Base-by-base conservation (phyloP, 2,888 invertebrate species). In the Drosophila algonquin region DNA sequence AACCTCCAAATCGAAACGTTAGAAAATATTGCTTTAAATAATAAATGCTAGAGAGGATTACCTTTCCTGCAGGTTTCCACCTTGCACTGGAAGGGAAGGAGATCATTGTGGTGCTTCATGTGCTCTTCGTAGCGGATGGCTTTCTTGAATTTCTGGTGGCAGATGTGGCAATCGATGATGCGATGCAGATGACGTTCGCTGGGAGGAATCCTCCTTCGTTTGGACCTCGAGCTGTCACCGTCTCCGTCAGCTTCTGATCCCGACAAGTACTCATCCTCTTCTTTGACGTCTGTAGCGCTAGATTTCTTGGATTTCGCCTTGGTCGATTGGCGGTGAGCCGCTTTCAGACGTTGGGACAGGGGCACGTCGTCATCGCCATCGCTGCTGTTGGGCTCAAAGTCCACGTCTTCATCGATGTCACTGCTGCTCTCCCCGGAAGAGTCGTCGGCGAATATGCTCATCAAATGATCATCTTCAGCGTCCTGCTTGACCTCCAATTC, bases 81-180 rank as follows among this genome's bases (percentile, higher is more conserved):
- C 1, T 85, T 80, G 30, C 91, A 91, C 63, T 92, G 90, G 50
- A 90, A 90, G 0, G 91, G 90, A 47, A 90, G 62, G 9, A 90
- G 80, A 69, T 91, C 91, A 56, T 92, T 88, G 69, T 91, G 92
- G 21, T 88, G 87, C 51, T 90, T 90, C 91, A 91, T 91, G 40
- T 91, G 91, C 59, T 90, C 90, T 60, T 90, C 86, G 46, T 92
- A 90, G 27, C 90, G 84, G 35, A 86, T 85, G 3, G 81, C 77
- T 58, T 91, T 91, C 51, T 90, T 90, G 64, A 91, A 91, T 16
- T 87, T 90, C 59, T 91, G 90, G 7, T 90, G 90, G 47, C 91
- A 91, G 46, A 91, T 90, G 50, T 91, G 89, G 12, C 91, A 91
- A 44, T 91, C 87, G 18, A 91, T 90, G 24, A 85, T 84, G 14